Conservation (phyloP, 2,113 vertebrate species). For the Gymnogyps californianus region DNA sequence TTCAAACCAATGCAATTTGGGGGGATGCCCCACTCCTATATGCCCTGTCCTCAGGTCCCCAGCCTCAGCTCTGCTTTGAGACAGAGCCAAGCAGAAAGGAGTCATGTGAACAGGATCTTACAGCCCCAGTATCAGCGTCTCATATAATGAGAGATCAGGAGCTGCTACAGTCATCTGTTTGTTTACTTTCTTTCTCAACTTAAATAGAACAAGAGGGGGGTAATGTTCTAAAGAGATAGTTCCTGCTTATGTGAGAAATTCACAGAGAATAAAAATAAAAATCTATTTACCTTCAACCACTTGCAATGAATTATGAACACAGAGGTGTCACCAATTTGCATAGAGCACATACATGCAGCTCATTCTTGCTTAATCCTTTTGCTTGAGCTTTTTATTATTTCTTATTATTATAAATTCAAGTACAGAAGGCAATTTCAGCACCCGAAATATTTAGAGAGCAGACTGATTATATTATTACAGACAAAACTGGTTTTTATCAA, state of each 20-base stretch:
- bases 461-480: slow-evolving; percentile 9
- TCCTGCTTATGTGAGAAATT: slow-evolving; percentile 45
- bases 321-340: slow-evolving; percentile 52
- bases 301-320: slow-evolving; percentile 63
- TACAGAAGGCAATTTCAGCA: slow-evolving; percentile 33
- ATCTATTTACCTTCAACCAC: slow-evolving; percentile 59
- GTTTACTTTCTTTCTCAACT: slow-evolving; percentile 34
- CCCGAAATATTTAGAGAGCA: slow-evolving; percentile 34
- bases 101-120: neutral
- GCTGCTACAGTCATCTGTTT: slow-evolving; percentile 3
- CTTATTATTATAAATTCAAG: slow-evolving; percentile 52
- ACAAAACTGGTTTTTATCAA: slow-evolving; percentile 32
- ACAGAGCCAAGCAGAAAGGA: neutral
- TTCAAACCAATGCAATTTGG: neutral
- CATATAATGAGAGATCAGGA: neutral
- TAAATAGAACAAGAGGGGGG: slow-evolving; percentile 23
- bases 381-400: slow-evolving; percentile 51
- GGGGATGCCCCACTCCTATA: rapidly evolving
- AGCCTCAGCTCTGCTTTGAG: neutral
- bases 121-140: neutral
- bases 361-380: slow-evolving; percentile 60
- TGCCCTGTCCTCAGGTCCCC: neutral
- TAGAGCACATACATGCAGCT: slow-evolving; percentile 8
- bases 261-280: slow-evolving; percentile 63
- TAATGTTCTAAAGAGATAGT: neutral